Base-by-base conservation (phyloP, 1,140 invertebrate genomes). In the Drosophila sechellia region DNA sequence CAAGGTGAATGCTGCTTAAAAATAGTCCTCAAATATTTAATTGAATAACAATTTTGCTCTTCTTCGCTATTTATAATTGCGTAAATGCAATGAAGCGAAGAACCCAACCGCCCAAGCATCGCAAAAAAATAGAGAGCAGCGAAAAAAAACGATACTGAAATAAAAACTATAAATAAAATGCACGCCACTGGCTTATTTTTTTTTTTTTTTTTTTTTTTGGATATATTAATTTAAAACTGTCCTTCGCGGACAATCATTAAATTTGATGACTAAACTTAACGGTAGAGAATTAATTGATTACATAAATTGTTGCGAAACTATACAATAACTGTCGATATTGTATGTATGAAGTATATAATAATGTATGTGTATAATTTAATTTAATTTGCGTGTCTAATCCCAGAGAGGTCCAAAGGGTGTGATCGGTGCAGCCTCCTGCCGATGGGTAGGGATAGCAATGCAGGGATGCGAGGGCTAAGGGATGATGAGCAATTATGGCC, bases 401-500 rank as follows among this genome's bases (percentile, higher is more conserved):
- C n/a, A n/a, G n/a, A n/a, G n/a, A n/a, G n/a, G n/a, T n/a, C n/a
- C n/a, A n/a, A n/a, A n/a, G n/a, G n/a, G n/a, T n/a, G n/a, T n/a
- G n/a, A n/a, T n/a, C n/a, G n/a, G n/a, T n/a, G n/a, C n/a, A n/a
- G n/a, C n/a, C n/a, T n/a, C n/a, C n/a, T n/a, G n/a, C n/a, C n/a
- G n/a, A n/a, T n/a, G n/a, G n/a, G n/a, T n/a, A n/a, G n/a, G 56
- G 11, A 12, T 22, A 37, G 11, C 12, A 17, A 8, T 22, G 34
- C 40, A 27, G 42, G 43, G 35, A 42, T 49, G 64, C 10, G 64
- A 39, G 64, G 65, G 63, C 52, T 40, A 27, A 54, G 46, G 73
- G 60, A 75, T 35, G 78, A 60, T 54, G 81, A 75, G 79, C 78
- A 86, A 87, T 87, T 87, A 81, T 87, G 60, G 57, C 52, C 49